phyloP scores from a whole-genome alignment of 2,888 invertebrate genomes.

The Holacanthella duospinosa region DNA sequence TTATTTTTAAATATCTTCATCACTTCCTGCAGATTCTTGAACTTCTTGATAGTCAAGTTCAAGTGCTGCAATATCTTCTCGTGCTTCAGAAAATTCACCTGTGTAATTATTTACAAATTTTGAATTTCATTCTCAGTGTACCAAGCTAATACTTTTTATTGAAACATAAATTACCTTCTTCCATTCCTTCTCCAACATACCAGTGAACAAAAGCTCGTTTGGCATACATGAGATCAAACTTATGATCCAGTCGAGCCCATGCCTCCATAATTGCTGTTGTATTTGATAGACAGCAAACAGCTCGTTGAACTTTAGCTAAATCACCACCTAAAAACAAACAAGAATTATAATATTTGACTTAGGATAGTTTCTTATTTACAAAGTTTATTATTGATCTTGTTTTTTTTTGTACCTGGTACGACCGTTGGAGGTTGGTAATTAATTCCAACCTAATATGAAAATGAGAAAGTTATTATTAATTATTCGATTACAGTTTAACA shows the following conservation, averaged over 20 bases:
- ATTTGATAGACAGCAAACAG: slow-evolving; percentile 76
- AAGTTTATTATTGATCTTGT: no score
- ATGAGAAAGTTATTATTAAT: slow-evolving; percentile 4
- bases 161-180: slow-evolving; percentile 49
- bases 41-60: slow-evolving; percentile 66
- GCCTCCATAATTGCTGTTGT: slow-evolving; percentile 90
- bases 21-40: slow-evolving; percentile 30
- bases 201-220: slow-evolving; percentile 81
- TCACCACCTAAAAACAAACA: slow-evolving; percentile 15
- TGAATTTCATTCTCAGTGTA: neutral
- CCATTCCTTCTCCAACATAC: slow-evolving; percentile 75
- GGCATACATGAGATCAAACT: slow-evolving; percentile 93
- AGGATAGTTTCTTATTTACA: no score
- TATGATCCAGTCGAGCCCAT: slow-evolving; percentile 92
- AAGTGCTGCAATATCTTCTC: slow-evolving; percentile 62
- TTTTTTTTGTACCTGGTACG: slow-evolving; percentile 57
- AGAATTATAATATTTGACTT: no score
- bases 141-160: neutral
- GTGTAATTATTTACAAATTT: no score
- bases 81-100: slow-evolving; percentile 62
- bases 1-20: slow-evolving; percentile 24
- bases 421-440: slow-evolving; percentile 92
- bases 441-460: slow-evolving; percentile 52
- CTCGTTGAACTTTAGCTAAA: slow-evolving; percentile 62
- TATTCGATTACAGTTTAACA: neutral